These are phyloP conservation scores for Odobenus rosmarus DNA, from an alignment of 2,113 vertebrate species.

Conservation along the genomic window DNA sequence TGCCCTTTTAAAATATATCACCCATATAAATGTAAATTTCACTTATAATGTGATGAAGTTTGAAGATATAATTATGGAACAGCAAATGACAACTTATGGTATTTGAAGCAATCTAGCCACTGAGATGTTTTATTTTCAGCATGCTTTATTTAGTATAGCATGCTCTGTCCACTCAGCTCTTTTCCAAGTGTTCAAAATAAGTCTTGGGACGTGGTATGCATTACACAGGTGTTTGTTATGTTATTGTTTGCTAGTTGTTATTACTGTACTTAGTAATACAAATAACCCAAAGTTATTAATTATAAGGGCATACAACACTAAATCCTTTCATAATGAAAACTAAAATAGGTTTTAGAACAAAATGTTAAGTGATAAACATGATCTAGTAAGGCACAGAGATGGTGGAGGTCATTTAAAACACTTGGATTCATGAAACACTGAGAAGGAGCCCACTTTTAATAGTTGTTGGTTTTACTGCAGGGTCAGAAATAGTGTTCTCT, in stretches of 20 bases:
- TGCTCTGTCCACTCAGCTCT: not conserved
- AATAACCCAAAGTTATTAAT: constrained; percentile 41
- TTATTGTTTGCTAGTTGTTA: not conserved
- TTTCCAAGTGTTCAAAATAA: constrained; percentile 14
- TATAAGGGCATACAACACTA: not conserved
- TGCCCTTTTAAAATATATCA: not conserved
- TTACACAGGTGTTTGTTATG: not conserved
- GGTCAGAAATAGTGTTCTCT: not conserved
- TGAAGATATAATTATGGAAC: not conserved
- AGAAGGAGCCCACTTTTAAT: not conserved
- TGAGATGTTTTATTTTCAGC: not conserved
- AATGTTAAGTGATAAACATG: not conserved
- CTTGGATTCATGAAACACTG: not conserved
- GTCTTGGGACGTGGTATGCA: not conserved
- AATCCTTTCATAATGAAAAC: not conserved
- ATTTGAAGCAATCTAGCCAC: not conserved
- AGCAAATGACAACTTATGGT: not conserved
- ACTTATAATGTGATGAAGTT: constrained; percentile 32
- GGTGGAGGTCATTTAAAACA: constrained; percentile 22
- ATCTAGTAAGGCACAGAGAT: not conserved
- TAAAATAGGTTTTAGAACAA: constrained; percentile 22
- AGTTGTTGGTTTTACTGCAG: not conserved
- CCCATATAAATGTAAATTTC: not conserved
- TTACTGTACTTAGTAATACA: not conserved
- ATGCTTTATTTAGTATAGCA: not conserved